Conservation (phyloP, 2,113 vertebrate species). For the Ellobius talpinus region DNA sequence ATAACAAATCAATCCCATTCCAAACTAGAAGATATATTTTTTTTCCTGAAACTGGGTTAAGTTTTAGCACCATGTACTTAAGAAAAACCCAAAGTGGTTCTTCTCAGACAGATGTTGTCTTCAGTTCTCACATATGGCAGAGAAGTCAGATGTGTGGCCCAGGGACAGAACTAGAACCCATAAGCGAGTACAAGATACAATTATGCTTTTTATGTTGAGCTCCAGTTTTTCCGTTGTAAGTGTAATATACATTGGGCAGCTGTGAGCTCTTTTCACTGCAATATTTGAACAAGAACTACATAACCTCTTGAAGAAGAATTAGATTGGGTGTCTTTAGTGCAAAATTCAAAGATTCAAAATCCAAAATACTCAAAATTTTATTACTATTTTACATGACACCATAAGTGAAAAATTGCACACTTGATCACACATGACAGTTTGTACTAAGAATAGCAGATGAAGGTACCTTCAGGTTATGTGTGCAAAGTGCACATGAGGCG, state of each 20-base stretch:
- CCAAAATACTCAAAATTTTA: not conserved
- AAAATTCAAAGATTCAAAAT: not conserved
- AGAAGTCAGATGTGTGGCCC: not conserved
- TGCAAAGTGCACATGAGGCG: not conserved
- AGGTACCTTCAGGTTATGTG: not conserved
- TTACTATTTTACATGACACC: not conserved
- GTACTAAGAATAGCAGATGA: not conserved
- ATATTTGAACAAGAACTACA: not conserved
- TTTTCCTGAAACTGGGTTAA: not conserved
- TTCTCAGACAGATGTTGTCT: not conserved
- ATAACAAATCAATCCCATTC: conserved; percentile 18
- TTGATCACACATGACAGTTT: not conserved
- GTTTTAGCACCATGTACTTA: not conserved
- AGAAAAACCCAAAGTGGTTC: conserved; percentile 3
- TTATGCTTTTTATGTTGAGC: not conserved
- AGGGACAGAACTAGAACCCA: conserved; percentile 13
- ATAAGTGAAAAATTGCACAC: not conserved
- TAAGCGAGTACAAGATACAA: not conserved
- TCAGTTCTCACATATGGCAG: not conserved
- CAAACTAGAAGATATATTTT: not conserved
- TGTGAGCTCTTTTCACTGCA: not conserved
- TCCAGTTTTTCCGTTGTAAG: conserved; percentile 2
- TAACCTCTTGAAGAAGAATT: not conserved
- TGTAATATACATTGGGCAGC: not conserved
- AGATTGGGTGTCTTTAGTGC: not conserved